Conservation (phyloP, 2,797 vertebrate species). For the Psittacula derbiana region DNA sequence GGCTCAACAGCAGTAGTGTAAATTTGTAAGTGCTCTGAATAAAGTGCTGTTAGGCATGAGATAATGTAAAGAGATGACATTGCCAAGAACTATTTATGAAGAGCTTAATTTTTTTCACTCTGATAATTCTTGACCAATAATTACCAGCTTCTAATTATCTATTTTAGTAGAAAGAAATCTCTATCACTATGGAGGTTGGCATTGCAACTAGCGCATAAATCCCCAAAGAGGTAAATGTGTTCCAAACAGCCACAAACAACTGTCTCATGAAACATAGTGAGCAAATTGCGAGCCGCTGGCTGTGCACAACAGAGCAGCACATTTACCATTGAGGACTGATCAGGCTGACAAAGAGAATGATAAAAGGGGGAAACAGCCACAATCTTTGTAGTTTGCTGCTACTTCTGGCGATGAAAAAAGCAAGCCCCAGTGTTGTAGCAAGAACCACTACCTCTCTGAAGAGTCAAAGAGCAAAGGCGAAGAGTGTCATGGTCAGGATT, state of each 20-base stretch:
- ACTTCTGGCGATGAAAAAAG: neutral
- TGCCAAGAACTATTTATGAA: constrained; percentile 82
- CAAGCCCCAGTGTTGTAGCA: neutral
- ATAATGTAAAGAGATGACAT: constrained; percentile 76
- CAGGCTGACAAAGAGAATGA: constrained; percentile 78
- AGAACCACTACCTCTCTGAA: neutral
- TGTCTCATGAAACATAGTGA: constrained; percentile 82
- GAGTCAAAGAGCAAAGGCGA: neutral
- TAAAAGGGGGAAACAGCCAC: constrained; percentile 69
- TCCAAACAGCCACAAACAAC: constrained; percentile 84
- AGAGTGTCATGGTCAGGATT: neutral
- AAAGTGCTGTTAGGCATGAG: constrained; percentile 73
- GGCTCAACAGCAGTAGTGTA: constrained; percentile 64
- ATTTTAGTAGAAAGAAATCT: constrained; percentile 84
- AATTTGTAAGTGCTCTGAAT: constrained; percentile 70
- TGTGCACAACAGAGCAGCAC: constrained; percentile 77
- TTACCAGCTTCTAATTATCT: constrained; percentile 84
- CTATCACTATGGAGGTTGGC: constrained; percentile 80
- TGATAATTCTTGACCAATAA: constrained; percentile 87
- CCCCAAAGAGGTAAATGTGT: constrained; percentile 82
- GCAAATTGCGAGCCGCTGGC: constrained; percentile 80
- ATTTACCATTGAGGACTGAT: constrained; percentile 75
- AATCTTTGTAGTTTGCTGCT: constrained; percentile 66
- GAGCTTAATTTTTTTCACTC: constrained; percentile 83
- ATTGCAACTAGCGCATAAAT: constrained; percentile 79